phyloP scores from a whole-genome alignment of 2,888 invertebrate genomes.

The Ormyrus rosae region DNA sequence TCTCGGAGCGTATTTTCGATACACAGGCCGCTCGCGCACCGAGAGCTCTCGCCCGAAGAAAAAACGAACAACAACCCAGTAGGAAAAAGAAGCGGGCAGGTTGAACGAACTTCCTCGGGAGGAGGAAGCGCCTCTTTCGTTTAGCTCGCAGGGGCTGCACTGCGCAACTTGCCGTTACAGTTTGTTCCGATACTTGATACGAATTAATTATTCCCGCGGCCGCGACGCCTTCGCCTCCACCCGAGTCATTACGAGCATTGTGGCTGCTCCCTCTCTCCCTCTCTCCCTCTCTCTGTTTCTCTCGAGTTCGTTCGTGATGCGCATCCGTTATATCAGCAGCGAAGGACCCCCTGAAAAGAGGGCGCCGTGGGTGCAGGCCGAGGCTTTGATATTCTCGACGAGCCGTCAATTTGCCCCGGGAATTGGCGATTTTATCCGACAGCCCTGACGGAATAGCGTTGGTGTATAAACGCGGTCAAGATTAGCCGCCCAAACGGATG shows the following conservation, averaged over 20 bases:
- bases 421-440: conserved; percentile 48
- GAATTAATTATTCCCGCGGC: conserved; percentile 63
- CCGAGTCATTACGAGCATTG: conserved; percentile 58
- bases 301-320: conserved; percentile 56
- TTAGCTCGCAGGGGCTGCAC: conserved; percentile 20
- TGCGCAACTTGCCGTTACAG: conserved; percentile 22
- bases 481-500: no score
- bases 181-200: conserved; percentile 59
- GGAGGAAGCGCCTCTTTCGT: background rate
- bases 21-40: background rate
- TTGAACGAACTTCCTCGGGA: conserved; percentile 56
- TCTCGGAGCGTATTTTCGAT: conserved; percentile 38
- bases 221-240: background rate
- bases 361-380: background rate
- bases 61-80: background rate
- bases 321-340: conserved; percentile 58
- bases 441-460: background rate
- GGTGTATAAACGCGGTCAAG: background rate
- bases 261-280: conserved; percentile 39
- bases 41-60: no score
- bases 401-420: conserved; percentile 55
- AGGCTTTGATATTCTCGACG: conserved; percentile 13
- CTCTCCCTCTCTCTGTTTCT: conserved; percentile 11
- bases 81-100: conserved; percentile 5
- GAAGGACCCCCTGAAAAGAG: conserved; percentile 10